A percentile compares a stretch with the other conserved stretches of the same genome.
These are phyloP conservation scores for Bedellia somnulentella DNA, from an alignment of 2,888 invertebrate genomes.

Conservation along the genomic window DNA sequence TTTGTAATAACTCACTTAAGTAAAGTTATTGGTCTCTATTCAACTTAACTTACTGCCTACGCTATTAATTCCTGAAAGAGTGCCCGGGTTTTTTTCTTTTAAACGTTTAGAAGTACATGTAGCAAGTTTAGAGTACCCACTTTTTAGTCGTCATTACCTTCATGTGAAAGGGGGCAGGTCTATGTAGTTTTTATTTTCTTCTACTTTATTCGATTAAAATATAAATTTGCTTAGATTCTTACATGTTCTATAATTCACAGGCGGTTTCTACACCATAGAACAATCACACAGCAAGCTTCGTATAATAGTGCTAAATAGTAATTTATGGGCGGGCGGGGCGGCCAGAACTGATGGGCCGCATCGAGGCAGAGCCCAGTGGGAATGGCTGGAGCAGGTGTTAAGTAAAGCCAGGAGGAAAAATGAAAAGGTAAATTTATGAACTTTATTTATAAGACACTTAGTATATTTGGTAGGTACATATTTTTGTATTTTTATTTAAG, in stretches of 20 bases:
- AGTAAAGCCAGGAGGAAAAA: conserved; percentile 72
- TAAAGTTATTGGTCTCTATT: too few relatives aligned
- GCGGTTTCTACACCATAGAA: conserved; percentile 89
- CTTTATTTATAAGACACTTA: too few relatives aligned
- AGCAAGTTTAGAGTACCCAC: too few relatives aligned
- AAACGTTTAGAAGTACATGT: too few relatives aligned
- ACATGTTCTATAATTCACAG: conserved; percentile 35
- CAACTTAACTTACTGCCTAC: too few relatives aligned
- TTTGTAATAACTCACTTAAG: too few relatives aligned
- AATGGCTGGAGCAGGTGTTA: conserved; percentile 78
- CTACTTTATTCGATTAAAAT: not conserved
- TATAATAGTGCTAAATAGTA: conserved; percentile 86
- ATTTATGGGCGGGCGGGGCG: conserved; percentile 69
- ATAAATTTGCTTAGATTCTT: not conserved
- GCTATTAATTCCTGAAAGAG: too few relatives aligned
- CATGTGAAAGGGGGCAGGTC: too few relatives aligned
- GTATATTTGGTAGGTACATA: too few relatives aligned
- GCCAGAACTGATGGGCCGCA: conserved; percentile 41
- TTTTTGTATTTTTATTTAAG: too few relatives aligned
- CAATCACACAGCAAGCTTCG: conserved; percentile 78
- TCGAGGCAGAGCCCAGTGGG: conserved; percentile 70
- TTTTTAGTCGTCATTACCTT: too few relatives aligned
- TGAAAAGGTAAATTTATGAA: conserved; percentile 77
- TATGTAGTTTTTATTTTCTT: not conserved
- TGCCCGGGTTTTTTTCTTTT: too few relatives aligned